Base-by-base conservation (phyloP, 2,888 invertebrate species). In the Harpalus rubripes region DNA sequence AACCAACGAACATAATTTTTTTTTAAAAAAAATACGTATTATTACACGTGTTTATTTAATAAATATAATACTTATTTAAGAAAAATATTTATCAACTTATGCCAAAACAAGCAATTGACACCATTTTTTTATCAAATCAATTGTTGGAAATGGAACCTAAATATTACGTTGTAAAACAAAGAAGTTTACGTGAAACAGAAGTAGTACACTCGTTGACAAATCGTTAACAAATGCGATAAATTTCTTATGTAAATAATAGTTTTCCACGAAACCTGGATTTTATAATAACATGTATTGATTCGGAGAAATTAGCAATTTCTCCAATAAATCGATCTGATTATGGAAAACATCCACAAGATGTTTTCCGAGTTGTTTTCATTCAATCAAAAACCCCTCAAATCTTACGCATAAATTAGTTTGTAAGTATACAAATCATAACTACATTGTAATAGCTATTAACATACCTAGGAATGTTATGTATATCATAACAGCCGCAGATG, bases 101-200 rank as follows among this genome's bases (percentile, higher is more conserved):
- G 3, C 3, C 4, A 32, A 32, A 32, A 59, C 6, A 1, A 68
- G 39, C 26, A 52, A 52, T 52, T 68, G 32, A 68, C 68, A 32
- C 68, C 5, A 59, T 10, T 59, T 0, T 58, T 58, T 59, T 59
- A 59, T 59, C 16, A 6, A 59, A 16, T 59, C 32, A 59, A 16
- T 59, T 59, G 5, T 0, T 59, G 10, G 15, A 16, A 68, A 68
- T 68, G 39, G 4, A n/a, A 12, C 12, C 7, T 32, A 32, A 32
- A 68, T 39, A 68, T n/a, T 32, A 15, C 6, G n/a, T 68, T 39
- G 61, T 63, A 63, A 63, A n/a, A 32, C 68, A 59, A 10, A 1
- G 22, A 18, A 22, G 63, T 68, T 68, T 68, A 68, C 32, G 68
- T 68, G 7, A 68, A 63, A 68, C 68, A 68, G 12, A 32, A 68